Conservation (phyloP, 2,888 invertebrate genomes). For the Endotricha flammealis region DNA sequence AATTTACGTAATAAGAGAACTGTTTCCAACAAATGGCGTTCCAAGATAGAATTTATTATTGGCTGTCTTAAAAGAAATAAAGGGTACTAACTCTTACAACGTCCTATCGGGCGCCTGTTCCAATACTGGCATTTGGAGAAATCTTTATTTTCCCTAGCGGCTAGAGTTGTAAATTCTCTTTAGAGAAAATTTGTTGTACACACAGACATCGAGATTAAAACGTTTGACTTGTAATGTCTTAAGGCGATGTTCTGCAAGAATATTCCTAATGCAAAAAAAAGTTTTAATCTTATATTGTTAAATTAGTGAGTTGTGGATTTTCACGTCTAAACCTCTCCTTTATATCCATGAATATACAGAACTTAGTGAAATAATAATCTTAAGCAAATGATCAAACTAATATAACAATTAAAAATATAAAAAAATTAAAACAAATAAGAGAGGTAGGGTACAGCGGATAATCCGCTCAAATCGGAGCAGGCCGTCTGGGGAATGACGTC, state of each 20-base stretch:
- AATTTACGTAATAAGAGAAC: not conserved
- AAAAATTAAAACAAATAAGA: too few species aligned
- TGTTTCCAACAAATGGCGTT: not conserved
- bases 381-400: not conserved
- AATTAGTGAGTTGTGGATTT: not conserved
- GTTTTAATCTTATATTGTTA: not conserved
- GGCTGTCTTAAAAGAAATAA: slow-evolving; percentile 8
- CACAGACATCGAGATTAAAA: slow-evolving; percentile 7
- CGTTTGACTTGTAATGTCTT: not conserved
- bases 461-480: too few species aligned
- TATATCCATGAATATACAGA: not conserved
- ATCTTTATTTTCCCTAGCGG: slow-evolving; percentile 19
- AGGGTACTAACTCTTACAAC: slow-evolving; percentile 10
- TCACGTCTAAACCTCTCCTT: not conserved
- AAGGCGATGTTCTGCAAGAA: not conserved
- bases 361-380: not conserved
- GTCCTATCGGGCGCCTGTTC: slow-evolving; percentile 18
- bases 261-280: not conserved
- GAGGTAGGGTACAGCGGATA: too few species aligned
- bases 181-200: slow-evolving; percentile 13
- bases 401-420: too few species aligned
- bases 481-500: too few species aligned
- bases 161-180: slow-evolving; percentile 16
- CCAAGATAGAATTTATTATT: not conserved
- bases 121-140: slow-evolving; percentile 16